Evolutionary conservation across 2,113 vertebrate genomes (phyloP).

Genomic region (Silurus glanis): DNA sequence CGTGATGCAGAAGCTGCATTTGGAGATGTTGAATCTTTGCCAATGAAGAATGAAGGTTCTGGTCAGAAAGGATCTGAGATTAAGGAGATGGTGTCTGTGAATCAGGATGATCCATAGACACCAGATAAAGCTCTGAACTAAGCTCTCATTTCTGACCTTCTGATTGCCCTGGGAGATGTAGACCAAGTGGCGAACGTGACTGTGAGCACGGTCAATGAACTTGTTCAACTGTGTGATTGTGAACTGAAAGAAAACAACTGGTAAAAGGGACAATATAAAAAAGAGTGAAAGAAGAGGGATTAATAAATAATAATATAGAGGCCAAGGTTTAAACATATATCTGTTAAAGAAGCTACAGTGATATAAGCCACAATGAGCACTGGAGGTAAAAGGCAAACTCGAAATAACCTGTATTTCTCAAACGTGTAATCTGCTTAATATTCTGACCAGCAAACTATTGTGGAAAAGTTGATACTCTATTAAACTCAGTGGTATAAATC

Average conservation of each 20-base stretch:
- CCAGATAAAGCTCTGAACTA: slow-evolving; percentile 25
- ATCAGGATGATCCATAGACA: slow-evolving; percentile 6
- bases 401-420: background rate
- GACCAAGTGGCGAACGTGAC: slow-evolving; percentile 54
- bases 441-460: background rate
- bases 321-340: background rate
- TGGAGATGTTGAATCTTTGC: slow-evolving; percentile 8
- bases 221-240: slow-evolving; percentile 56
- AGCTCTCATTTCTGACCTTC: slow-evolving; percentile 1
- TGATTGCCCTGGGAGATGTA: slow-evolving; percentile 19
- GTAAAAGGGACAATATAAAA: slow-evolving; percentile 6
- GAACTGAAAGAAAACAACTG: slow-evolving; percentile 31
- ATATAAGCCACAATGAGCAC: background rate
- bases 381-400: background rate
- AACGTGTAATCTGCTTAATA: background rate
- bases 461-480: slow-evolving; percentile 2
- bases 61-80: slow-evolving; percentile 34
- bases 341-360: background rate
- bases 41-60: slow-evolving; percentile 18
- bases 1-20: slow-evolving; percentile 13
- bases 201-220: slow-evolving; percentile 47
- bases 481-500: slow-evolving; percentile 9
- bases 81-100: slow-evolving; percentile 51
- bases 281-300: background rate
- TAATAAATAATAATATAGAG: background rate